Conservation (phyloP, 2,888 invertebrate species). For the Heliconius hortense region DNA sequence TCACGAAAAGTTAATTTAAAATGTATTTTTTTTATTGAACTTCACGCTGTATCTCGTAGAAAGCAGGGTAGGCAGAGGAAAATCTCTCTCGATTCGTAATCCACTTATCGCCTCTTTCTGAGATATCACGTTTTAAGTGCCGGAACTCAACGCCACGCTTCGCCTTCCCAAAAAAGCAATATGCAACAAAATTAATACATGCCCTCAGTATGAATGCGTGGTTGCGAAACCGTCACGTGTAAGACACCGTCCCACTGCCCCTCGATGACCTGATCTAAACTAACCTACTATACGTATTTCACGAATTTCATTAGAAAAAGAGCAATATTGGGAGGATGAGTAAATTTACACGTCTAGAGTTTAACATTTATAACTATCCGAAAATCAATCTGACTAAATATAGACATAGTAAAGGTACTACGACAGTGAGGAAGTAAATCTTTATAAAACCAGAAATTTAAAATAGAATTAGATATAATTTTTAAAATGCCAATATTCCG, state of each 20-base stretch:
- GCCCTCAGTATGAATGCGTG: too few relatives aligned
- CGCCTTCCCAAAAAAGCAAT: too few relatives aligned
- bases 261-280: too few relatives aligned
- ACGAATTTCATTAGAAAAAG: too few relatives aligned
- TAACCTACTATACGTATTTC: too few relatives aligned
- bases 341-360: background rate
- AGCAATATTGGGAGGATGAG: background rate
- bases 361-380: background rate
- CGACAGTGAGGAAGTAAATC: background rate
- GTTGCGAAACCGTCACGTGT: too few relatives aligned
- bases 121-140: background rate
- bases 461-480: background rate
- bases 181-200: too few relatives aligned
- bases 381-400: background rate
- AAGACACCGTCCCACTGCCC: too few relatives aligned
- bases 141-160: background rate
- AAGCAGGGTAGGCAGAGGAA: too few relatives aligned
- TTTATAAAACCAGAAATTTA: background rate
- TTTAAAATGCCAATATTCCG: background rate
- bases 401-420: background rate
- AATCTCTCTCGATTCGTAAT: background rate
- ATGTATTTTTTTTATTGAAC: too few relatives aligned
- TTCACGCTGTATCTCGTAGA: too few relatives aligned
- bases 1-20: too few relatives aligned
- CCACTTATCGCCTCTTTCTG: background rate